phyloP scores from a whole-genome alignment of 2,113 vertebrate species.

The Notarius quadriscutis region DNA sequence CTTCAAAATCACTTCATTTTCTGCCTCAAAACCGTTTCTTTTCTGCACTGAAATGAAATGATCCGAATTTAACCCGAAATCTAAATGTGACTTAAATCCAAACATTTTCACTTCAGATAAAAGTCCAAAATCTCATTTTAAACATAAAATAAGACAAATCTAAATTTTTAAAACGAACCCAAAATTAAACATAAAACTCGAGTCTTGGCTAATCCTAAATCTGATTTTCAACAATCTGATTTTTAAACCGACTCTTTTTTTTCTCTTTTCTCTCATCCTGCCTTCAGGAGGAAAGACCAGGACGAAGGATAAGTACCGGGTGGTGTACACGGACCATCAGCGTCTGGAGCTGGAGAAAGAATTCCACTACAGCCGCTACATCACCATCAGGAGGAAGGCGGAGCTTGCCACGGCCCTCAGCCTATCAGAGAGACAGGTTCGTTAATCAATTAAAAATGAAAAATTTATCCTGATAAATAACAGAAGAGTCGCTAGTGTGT shows the following conservation, averaged over 20 bases:
- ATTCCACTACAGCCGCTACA: conserved; percentile 93
- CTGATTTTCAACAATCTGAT: neutral
- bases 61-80: neutral
- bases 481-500: neutral
- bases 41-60: neutral
- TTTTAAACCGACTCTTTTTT: neutral
- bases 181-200: neutral
- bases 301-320: conserved; percentile 96
- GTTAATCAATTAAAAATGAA: neutral
- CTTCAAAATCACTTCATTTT: neutral
- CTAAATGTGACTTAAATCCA: neutral
- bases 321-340: conserved; percentile 95
- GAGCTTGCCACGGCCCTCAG: conserved; percentile 83
- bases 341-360: conserved; percentile 96
- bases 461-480: neutral
- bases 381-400: conserved; percentile 91
- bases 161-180: neutral
- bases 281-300: conserved; percentile 87
- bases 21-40: neutral
- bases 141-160: neutral
- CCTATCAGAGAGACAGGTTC: conserved; percentile 89
- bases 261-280: neutral
- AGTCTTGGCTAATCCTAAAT: neutral
- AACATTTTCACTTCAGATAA: neutral
- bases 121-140: neutral